phyloP scores from a whole-genome alignment of 2,888 invertebrate genomes.

The Artemia sp. region DNA sequence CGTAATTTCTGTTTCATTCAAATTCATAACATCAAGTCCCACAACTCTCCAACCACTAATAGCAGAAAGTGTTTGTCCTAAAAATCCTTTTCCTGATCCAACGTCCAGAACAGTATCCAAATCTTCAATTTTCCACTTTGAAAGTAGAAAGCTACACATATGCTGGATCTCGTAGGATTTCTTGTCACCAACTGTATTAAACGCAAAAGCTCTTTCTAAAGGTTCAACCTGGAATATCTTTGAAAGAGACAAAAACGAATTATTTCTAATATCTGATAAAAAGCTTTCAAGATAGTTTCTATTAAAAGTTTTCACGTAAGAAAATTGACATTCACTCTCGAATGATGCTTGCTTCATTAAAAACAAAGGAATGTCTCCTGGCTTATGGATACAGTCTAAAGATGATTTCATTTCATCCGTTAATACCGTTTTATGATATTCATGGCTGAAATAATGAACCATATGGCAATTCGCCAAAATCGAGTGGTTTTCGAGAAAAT shows the following conservation, averaged over 20 bases:
- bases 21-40: slow-evolving; percentile 50
- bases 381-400: background rate
- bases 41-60: slow-evolving; percentile 53
- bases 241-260: too few species aligned
- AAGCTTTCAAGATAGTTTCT: too few species aligned
- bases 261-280: too few species aligned
- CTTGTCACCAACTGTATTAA: slow-evolving; percentile 36
- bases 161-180: slow-evolving; percentile 61
- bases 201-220: too few species aligned
- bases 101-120: slow-evolving; percentile 55
- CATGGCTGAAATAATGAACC: slow-evolving; percentile 50
- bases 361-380: background rate
- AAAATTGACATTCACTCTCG: too few species aligned
- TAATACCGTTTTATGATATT: slow-evolving; percentile 41
- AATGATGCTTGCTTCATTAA: too few species aligned
- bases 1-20: background rate
- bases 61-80: slow-evolving; percentile 54
- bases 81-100: slow-evolving; percentile 75
- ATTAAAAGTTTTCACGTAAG: too few species aligned
- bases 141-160: slow-evolving; percentile 35
- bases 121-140: slow-evolving; percentile 25
- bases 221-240: too few species aligned
- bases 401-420: background rate
- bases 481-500: slow-evolving; percentile 42
- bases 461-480: slow-evolving; percentile 57